Evolutionary conservation across 1,140 invertebrate species (phyloP).

Genomic region (Diachasmimorpha longicaudata): DNA sequence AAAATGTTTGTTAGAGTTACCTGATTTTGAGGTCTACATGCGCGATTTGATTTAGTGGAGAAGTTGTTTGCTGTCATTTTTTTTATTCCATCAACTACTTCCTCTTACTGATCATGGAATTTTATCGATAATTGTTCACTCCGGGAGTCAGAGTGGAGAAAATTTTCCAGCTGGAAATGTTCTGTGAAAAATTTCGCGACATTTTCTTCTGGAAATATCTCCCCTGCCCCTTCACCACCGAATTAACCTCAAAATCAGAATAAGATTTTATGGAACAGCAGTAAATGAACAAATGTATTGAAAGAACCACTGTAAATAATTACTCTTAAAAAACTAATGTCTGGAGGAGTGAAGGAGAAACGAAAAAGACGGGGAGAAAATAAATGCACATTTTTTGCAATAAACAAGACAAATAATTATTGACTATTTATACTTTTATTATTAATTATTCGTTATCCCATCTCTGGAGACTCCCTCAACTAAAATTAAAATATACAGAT

Average conservation of each 20-base stretch:
- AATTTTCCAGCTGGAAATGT: too few species aligned
- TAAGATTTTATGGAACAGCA: neutral
- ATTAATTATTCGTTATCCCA: neutral
- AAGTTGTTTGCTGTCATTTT: neutral
- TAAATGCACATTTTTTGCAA: conserved; percentile 17
- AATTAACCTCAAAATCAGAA: neutral
- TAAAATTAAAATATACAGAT: conserved; percentile 10
- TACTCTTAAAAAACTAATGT: neutral
- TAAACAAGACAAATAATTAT: neutral
- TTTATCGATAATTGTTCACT: too few species aligned
- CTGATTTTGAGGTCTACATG: neutral
- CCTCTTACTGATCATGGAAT: neutral
- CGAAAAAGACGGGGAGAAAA: neutral
- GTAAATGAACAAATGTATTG: neutral
- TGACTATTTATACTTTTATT: neutral
- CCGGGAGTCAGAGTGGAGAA: too few species aligned
- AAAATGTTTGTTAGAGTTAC: neutral
- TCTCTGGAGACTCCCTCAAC: neutral
- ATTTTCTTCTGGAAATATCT: too few species aligned
- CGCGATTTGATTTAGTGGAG: neutral
- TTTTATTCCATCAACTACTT: neutral
- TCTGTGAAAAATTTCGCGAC: too few species aligned
- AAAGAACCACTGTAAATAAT: conserved; percentile 17
- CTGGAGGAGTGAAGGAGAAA: neutral
- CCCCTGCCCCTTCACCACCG: neutral